Base-by-base conservation (phyloP, 2,888 invertebrate species). In the Diarsia dahlii region DNA sequence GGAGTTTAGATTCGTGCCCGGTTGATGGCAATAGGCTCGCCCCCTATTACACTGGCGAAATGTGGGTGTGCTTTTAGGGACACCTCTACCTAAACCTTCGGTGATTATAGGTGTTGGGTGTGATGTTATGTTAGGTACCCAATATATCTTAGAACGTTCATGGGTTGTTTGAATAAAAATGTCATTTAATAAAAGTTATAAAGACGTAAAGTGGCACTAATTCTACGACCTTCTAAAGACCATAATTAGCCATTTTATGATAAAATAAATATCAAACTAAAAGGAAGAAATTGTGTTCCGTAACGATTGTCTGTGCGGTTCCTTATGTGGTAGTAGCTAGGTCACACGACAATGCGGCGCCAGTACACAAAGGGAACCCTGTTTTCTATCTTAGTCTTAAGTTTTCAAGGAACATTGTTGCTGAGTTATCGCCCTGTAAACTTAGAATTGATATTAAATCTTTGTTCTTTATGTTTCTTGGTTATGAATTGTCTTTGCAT, bases 331-430 rank as follows among this genome's bases (percentile, higher is more conserved):
- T 12, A 71, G 20, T 60, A 67, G 82, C 82, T 84, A 81, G 81
- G 81, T 79, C 82, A 80, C 50, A 82, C 87, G 86, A 90, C 90
- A 89, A 86, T 81, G 78, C 83, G 80, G 81, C 83, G 78, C 78
- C 88, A 73, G 82, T 85, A 68, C 77, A 88, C 87, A 87, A 89
- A 82, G 80, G 63, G 63, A 60, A 71, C 82, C 70, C 84, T 89
- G 87, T 91, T 89, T 84, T 79, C 85, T 88, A 86, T 84, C 84
- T 87, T 78, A 84, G 86, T 87, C 85, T 76, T 78, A 84, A 81
- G 87, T 87, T 88, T 87, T 83, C 80, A 84, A 89, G 74, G 62
- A 79, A 90, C 90, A 88, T 89, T 88, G 90, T 90, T 89, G 85
- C 82, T 86, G 69, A 84, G 89, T 90, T 91, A 90, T 88, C 82